phyloP scores from a whole-genome alignment of 2,888 invertebrate species.

The Calameuta pallipes region DNA sequence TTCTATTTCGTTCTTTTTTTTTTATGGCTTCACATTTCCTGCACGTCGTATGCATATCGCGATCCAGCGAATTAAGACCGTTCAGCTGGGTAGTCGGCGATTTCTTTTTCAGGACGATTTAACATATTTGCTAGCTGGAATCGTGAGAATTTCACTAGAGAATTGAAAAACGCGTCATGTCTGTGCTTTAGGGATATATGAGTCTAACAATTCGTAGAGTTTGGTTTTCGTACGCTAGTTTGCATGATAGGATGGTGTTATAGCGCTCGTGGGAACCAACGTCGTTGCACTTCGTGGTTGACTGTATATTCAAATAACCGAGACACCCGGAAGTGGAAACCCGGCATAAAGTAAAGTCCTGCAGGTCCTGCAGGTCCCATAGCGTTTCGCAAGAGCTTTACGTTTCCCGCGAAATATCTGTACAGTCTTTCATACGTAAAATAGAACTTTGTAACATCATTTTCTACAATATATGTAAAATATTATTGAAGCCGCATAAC shows the following conservation, averaged over 20 bases:
- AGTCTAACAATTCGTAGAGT: conserved; percentile 4
- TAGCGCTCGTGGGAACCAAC: neutral
- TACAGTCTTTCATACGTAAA: neutral
- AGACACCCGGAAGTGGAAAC: neutral
- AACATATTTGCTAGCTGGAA: neutral
- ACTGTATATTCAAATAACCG: conserved; percentile 7
- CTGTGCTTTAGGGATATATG: neutral
- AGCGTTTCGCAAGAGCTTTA: neutral
- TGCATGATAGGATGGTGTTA: neutral
- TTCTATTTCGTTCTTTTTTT: neutral
- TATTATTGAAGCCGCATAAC: neutral
- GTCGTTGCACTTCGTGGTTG: neutral
- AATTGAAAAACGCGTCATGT: neutral
- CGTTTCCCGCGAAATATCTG: neutral
- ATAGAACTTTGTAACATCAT: neutral
- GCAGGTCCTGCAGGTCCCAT: neutral
- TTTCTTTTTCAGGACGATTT: neutral
- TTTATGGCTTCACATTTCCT: neutral
- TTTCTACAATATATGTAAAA: neutral
- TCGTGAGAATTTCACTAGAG: neutral
- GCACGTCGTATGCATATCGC: neutral
- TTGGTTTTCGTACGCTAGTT: conserved; percentile 1
- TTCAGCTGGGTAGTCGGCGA: neutral
- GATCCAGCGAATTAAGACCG: neutral
- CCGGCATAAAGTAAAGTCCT: neutral